Conservation (phyloP, 2,888 invertebrate genomes). For the Lepidonotus clava region DNA sequence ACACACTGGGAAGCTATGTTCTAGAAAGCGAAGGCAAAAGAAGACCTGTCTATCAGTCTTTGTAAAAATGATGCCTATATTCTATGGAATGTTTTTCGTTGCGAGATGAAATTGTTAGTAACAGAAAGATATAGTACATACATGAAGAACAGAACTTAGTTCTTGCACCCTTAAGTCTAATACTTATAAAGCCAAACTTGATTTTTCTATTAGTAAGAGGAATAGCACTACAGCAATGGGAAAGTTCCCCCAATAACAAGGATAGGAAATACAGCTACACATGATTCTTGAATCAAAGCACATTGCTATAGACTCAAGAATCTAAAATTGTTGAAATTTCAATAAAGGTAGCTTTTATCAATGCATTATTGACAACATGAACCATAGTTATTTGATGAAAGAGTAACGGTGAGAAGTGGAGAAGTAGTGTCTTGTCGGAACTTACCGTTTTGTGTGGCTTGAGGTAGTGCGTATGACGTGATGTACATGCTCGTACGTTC, state of each 20-base stretch:
- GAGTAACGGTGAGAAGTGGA: neutral
- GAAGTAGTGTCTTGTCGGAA: neutral
- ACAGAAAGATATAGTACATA: neutral
- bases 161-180: neutral
- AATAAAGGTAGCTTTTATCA: neutral
- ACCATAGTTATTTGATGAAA: neutral
- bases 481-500: slow-evolving; percentile 64
- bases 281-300: neutral
- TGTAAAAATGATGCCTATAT: neutral
- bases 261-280: neutral
- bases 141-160: neutral
- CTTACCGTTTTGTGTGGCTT: slow-evolving; percentile 59
- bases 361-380: neutral
- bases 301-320: neutral
- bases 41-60: neutral
- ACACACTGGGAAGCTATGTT: neutral
- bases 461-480: slow-evolving; percentile 64
- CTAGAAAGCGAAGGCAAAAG: neutral
- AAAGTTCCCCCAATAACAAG: neutral
- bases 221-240: neutral
- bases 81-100: neutral
- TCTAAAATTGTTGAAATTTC: neutral
- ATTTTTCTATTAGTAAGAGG: neutral
- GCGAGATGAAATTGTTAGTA: neutral
- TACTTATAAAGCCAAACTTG: neutral